phyloP scores from a whole-genome alignment of 2,113 vertebrate genomes.

The Centropus unirufus region DNA sequence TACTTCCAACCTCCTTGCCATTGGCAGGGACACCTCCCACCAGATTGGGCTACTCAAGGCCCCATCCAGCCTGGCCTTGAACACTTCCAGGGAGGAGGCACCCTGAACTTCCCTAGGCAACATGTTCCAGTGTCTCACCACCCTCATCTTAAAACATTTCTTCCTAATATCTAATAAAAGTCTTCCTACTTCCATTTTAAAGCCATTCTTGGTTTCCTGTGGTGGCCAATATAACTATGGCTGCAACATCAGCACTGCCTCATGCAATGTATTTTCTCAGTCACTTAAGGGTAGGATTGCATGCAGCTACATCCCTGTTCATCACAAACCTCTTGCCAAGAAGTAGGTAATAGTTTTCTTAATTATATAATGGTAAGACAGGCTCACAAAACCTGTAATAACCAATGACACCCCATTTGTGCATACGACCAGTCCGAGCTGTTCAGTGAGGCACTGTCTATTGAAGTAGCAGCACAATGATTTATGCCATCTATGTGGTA shows the following conservation, averaged over 20 bases:
- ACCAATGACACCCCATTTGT: not conserved
- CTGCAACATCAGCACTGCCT: not conserved
- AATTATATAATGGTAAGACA: not conserved
- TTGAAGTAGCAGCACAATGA: not conserved
- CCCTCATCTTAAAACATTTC: too few species aligned
- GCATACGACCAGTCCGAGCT: not conserved
- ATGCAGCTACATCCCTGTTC: not conserved
- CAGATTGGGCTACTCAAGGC: too few species aligned
- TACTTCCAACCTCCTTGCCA: too few species aligned
- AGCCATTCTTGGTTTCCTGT: not conserved
- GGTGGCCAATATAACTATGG: not conserved
- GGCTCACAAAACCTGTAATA: not conserved
- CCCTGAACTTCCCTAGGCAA: too few species aligned
- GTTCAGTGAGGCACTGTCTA: not conserved
- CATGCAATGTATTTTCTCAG: not conserved
- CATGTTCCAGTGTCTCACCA: too few species aligned
- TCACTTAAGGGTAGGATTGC: not conserved
- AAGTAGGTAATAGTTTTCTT: not conserved
- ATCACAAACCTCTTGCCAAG: not conserved
- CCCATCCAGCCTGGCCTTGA: too few species aligned
- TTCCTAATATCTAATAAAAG: too few species aligned
- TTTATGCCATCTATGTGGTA: not conserved
- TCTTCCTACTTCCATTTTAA: too few species aligned
- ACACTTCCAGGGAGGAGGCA: too few species aligned
- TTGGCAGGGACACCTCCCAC: too few species aligned